Evolutionary conservation across 2,113 vertebrate species (phyloP), one percentile per base, ranked within the genome.

Genomic region (Lates calcarifer): DNA sequence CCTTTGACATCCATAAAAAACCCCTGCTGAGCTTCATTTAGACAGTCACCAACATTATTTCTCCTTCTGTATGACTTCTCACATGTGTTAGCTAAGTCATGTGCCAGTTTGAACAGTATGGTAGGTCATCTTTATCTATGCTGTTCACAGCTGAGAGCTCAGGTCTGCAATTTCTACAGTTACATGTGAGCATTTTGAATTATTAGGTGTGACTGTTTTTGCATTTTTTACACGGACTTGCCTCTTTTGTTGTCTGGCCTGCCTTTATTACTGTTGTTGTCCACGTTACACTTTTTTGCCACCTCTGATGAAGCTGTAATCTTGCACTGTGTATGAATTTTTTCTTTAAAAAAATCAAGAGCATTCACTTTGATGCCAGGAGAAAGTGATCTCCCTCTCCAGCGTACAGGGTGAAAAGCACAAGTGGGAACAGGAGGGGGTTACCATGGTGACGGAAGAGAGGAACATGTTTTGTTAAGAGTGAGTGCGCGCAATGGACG

Each of bases 371-470:
- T 31, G 56, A 61, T 33, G 24, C 37, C 7, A 22, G 51, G 37
- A 71, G 63, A 67, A 75, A 41, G 47, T 5, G 20, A 83, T 75
- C 33, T 84, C 56, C 29, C 28, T 77, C 66, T 77, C 68, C 35
- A 47, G 24, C n/a, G 9, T 20, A 22, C 39, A 24, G 49, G 57
- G 79, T 55, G 67, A 79, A 87, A 86, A 70, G 31, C 71, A 77
- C 58, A 69, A 66, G 72, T 6, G 31, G 74, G 35, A 71, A 85
- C 13, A 65, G 14, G 45, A 75, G 0, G 7, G 56, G 17, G 85
- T 91, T 91, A 74, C 84, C 89, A 87, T 91, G 74, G 88, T 64
- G 75, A 93, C 68, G 22, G 35, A 45, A 35, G 4, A 72, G 55
- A 64, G 35, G 60, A 64, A 63, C 67, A 37, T 43, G n/a, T 66